Evolutionary conservation across 2,888 invertebrate species (phyloP).

Genomic region (Xylota sylvarum): DNA sequence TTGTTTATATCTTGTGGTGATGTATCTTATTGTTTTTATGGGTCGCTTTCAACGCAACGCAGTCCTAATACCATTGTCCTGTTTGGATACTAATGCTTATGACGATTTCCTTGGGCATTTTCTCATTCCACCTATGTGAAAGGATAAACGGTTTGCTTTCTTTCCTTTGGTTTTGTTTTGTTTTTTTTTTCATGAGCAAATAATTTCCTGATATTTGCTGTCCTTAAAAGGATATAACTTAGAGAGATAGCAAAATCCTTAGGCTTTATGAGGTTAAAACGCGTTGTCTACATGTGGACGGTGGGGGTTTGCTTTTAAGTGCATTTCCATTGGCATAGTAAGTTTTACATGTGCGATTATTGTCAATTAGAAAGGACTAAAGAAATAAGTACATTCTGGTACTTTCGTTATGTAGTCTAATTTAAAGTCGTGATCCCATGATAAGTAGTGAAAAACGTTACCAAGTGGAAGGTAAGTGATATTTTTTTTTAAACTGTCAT

Average conservation of each 20-base stretch:
- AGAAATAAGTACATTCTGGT: no score
- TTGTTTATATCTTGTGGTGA: constrained; percentile 15
- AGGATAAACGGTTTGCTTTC: not conserved
- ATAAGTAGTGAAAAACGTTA: no score
- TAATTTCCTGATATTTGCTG: not conserved
- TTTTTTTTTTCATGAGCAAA: not conserved
- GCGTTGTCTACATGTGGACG: not conserved
- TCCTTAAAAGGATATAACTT: not conserved
- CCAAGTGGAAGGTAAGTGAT: no score
- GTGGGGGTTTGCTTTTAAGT: not conserved
- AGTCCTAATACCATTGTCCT: not conserved
- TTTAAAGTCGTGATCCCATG: no score
- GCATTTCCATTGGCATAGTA: not conserved
- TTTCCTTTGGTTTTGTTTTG: not conserved
- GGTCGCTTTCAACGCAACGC: not conserved
- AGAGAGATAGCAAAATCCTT: not conserved
- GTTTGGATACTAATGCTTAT: not conserved
- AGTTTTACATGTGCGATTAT: not conserved
- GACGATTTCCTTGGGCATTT: not conserved
- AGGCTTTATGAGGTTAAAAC: not conserved
- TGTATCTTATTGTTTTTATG: constrained; percentile 29
- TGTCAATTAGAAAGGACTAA: no score
- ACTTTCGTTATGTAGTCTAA: no score
- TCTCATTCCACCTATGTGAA: not conserved
- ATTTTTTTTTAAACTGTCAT: no score